phyloP scores from a whole-genome alignment of 2,113 vertebrate species.

The Callaeas wilsoni region DNA sequence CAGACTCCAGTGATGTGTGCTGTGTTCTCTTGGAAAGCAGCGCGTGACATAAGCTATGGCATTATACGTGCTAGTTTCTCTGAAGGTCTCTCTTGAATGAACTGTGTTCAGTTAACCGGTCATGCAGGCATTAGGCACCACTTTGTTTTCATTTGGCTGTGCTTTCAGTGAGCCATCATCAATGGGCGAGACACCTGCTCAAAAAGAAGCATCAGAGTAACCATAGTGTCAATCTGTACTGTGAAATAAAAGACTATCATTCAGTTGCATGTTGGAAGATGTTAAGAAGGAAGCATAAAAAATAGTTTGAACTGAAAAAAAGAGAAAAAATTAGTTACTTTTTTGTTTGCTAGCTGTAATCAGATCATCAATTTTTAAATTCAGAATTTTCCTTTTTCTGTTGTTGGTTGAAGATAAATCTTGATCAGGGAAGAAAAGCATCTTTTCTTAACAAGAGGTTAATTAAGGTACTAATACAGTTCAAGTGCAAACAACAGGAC shows the following conservation, averaged over 20 bases:
- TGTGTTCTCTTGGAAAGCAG: neutral
- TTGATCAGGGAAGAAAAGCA: neutral
- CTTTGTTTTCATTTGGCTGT: neutral
- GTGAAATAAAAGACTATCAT: neutral
- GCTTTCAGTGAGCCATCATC: neutral
- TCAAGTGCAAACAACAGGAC: neutral
- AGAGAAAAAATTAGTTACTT: neutral
- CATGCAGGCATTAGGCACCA: neutral
- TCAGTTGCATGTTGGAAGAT: neutral
- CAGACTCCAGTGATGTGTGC: neutral
- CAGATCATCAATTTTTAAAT: neutral
- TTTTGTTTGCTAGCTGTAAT: neutral
- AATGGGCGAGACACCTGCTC: neutral
- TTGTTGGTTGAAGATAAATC: neutral
- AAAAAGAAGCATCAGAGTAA: neutral
- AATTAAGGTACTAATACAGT: neutral
- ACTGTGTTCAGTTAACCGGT: neutral
- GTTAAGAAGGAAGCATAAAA: neutral
- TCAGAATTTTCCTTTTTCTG: neutral
- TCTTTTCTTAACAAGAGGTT: neutral
- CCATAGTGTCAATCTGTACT: neutral
- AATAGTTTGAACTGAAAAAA: neutral
- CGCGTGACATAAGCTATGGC: neutral
- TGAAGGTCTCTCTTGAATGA: neutral
- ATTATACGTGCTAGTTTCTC: neutral